Percentiles rank a stretch among this genome's conserved stretches.
phyloP scores from a whole-genome alignment of 1,140 invertebrate species.

The Meloidogyne chitwoodi region DNA sequence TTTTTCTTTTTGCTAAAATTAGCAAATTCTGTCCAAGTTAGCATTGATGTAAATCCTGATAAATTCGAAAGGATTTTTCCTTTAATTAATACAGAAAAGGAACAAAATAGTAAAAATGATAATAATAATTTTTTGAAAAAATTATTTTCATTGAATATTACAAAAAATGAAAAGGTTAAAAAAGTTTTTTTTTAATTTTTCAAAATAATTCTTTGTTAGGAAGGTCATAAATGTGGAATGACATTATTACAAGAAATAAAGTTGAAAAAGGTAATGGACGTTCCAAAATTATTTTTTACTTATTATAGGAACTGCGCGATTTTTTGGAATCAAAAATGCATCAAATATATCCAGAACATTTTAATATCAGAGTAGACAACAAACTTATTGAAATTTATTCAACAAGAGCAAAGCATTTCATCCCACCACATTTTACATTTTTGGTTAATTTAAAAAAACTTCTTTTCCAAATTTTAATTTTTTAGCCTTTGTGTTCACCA shows the following conservation, averaged over 20 bases:
- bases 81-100: neutral
- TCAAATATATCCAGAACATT: neutral
- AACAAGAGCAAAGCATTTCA: neutral
- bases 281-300: neutral
- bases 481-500: neutral
- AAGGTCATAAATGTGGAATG: neutral
- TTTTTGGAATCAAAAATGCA: neutral
- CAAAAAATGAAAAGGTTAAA: neutral
- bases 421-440: neutral
- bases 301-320: neutral
- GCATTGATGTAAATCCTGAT: neutral
- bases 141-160: no score
- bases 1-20: neutral
- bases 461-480: neutral
- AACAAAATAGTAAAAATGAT: neutral
- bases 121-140: neutral
- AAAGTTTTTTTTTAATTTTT: neutral
- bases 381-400: neutral
- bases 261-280: neutral
- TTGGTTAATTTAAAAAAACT: neutral
- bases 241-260: neutral
- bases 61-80: neutral
- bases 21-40: neutral
- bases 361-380: neutral
- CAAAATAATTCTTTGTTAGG: neutral